These are phyloP conservation scores for Reticulitermes lucifugus DNA, from an alignment of 2,888 invertebrate genomes.

Conservation along the genomic window DNA sequence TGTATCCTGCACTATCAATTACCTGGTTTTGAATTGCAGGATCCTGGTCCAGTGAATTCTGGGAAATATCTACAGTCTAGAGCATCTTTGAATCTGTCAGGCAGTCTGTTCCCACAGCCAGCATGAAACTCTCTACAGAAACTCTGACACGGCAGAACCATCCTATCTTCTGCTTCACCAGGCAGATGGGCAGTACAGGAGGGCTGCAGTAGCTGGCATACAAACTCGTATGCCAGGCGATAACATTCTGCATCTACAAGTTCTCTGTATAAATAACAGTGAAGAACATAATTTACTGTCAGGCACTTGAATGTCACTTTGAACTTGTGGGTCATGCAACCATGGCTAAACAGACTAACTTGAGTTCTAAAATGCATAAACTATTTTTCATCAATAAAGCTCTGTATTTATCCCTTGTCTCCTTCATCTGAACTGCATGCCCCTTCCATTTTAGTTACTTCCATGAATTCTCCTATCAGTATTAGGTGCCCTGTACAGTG, in stretches of 20 bases:
- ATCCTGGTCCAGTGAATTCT: slow-evolving; percentile 79
- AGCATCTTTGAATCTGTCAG: slow-evolving; percentile 75
- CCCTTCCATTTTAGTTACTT: too few relatives aligned
- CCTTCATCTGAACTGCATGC: too few relatives aligned
- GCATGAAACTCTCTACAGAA: slow-evolving; percentile 88
- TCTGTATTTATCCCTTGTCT: too few relatives aligned
- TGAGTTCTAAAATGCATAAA: too few relatives aligned
- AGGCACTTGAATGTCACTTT: background rate
- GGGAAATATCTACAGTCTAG: slow-evolving; percentile 85
- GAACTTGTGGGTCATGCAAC: background rate
- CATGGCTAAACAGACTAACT: background rate
- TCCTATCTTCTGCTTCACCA: slow-evolving; percentile 65
- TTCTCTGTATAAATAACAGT: slow-evolving; percentile 67
- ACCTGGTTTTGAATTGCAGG: slow-evolving; percentile 84
- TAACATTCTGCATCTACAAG: slow-evolving; percentile 93
- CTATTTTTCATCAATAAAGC: too few relatives aligned
- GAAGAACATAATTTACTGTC: too few relatives aligned
- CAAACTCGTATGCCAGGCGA: slow-evolving; percentile 87
- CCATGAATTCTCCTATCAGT: too few relatives aligned
- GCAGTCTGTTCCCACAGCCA: slow-evolving; percentile 83
- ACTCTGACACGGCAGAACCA: slow-evolving; percentile 81
- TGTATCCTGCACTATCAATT: slow-evolving; percentile 37
- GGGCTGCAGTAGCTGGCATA: slow-evolving; percentile 88
- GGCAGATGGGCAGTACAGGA: slow-evolving; percentile 68
- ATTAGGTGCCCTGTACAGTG: too few relatives aligned